These are phyloP conservation scores for Typhlichthys subterraneus DNA, from an alignment of 2,797 vertebrate species.

Conservation along the genomic window DNA sequence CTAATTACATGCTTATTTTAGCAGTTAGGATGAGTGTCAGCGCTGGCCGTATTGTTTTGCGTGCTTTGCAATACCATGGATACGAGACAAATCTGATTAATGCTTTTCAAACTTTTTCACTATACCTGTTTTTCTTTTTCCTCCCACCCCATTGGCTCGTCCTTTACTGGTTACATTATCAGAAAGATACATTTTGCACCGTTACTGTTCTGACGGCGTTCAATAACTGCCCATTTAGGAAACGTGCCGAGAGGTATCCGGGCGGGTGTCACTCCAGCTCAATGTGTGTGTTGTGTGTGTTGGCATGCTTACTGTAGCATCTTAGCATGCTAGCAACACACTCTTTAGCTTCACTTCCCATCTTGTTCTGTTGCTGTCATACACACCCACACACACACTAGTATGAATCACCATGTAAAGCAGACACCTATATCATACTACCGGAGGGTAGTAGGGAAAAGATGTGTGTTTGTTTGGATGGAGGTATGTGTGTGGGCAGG, in stretches of 20 bases:
- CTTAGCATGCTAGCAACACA: not conserved
- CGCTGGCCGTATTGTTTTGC: conserved; percentile 39
- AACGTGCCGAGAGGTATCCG: conserved; percentile 41
- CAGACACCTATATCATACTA: not conserved
- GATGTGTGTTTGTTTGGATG: not conserved
- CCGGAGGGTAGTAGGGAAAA: not conserved
- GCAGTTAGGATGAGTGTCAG: conserved; percentile 42
- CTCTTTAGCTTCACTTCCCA: no score
- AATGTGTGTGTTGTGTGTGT: conserved; percentile 10
- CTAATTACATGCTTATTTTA: conserved; percentile 59
- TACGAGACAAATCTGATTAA: not conserved
- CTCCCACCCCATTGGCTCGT: not conserved
- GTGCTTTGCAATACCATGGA: conserved; percentile 42
- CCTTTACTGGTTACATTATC: conserved; percentile 39
- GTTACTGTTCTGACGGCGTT: conserved; percentile 41
- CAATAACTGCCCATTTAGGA: conserved; percentile 59
- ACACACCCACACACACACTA: not conserved
- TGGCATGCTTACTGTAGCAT: conserved; percentile 15
- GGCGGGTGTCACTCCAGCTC: conserved; percentile 9
- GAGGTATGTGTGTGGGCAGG: conserved; percentile 7
- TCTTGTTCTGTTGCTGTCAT: not conserved
- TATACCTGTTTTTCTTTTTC: not conserved
- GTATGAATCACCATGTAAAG: not conserved
- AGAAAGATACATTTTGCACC: conserved; percentile 35
- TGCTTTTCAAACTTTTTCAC: not conserved